Conservation (phyloP, 2,888 invertebrate species). For the Neelides folsomi region DNA sequence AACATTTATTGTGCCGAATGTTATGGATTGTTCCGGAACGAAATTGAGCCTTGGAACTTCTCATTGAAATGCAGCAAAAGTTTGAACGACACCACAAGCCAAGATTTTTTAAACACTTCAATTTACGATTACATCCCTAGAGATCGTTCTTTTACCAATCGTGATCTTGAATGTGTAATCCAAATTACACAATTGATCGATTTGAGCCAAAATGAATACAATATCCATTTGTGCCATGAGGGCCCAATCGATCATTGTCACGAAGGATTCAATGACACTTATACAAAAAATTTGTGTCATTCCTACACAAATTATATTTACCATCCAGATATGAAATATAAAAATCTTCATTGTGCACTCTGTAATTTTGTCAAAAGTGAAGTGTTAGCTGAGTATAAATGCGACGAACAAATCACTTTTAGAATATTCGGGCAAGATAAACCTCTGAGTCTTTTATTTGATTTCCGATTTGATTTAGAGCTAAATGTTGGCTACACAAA, state of each 20-base stretch:
- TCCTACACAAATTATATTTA: conserved; percentile 24
- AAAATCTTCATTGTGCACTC: conserved; percentile 36
- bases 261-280: conserved; percentile 3
- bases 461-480: conserved; percentile 31
- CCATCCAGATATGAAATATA: conserved; percentile 21
- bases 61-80: conserved; percentile 12
- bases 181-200: conserved; percentile 10
- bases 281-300: conserved; percentile 13
- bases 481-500: conserved; percentile 19
- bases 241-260: background rate
- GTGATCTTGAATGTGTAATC: conserved; percentile 9
- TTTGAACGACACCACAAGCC: conserved; percentile 5
- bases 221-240: conserved; percentile 7
- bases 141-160: conserved; percentile 9
- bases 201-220: background rate
- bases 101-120: conserved; percentile 9
- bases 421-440: conserved; percentile 4
- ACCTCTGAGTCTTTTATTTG: too few species aligned
- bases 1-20: conserved; percentile 35
- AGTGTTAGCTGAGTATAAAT: background rate
- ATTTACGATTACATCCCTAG: conserved; percentile 12
- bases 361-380: conserved; percentile 21
- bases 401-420: background rate
- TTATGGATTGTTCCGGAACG: conserved; percentile 19
- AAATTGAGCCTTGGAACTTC: conserved; percentile 9